Base-by-base conservation (phyloP, 2,797 vertebrate genomes). In the Chaetodon trifasciatus region DNA sequence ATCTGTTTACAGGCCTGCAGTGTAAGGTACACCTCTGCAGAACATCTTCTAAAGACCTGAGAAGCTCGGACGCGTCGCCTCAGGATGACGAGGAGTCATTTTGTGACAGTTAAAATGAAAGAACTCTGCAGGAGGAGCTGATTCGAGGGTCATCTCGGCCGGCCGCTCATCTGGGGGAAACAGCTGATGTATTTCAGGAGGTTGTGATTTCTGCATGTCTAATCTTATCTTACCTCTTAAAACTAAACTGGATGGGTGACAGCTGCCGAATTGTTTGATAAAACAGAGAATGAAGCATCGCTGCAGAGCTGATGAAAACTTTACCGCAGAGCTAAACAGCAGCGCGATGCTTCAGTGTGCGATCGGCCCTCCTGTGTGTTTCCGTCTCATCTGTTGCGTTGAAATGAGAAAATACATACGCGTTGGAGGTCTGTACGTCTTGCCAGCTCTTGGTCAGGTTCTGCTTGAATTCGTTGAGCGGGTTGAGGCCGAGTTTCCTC, bases 391-490 rank as follows among this genome's bases (percentile, higher is more conserved):
- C 4, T 57, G n/a, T n/a, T n/a, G n/a, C n/a, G n/a, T n/a, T n/a
- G 0, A 7, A 44, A 8, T 32, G 49, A 32, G 13, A 0, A 4
- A 4, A 70, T 91, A 97, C 98, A 81, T 94, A 99, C 98, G 97
- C 97, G 0, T 94, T 97, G 65, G 98, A 99, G 71, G 96, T 97
- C 89, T 99, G 98, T 8, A 99, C 96, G 0, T 99, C 98, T 0
- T 98, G 98, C 97, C 98, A 98, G 91, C 98, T 94, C 91, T 96
- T 97, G 40, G 92, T 96, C 63, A 99, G 80, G 91, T 99, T 99
- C 88, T 98, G 97, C 91, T 92, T 97, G 44, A 99, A 85, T 76
- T 97, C 98, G 53, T 90, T 96, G 79, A 99, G 90, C 1, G 98
- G 94, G 24, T 94, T 98, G 74, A 99, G 94, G 50, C 98, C 98